Conservation (phyloP, 2,888 invertebrate genomes). For the Clusia tigrina region DNA sequence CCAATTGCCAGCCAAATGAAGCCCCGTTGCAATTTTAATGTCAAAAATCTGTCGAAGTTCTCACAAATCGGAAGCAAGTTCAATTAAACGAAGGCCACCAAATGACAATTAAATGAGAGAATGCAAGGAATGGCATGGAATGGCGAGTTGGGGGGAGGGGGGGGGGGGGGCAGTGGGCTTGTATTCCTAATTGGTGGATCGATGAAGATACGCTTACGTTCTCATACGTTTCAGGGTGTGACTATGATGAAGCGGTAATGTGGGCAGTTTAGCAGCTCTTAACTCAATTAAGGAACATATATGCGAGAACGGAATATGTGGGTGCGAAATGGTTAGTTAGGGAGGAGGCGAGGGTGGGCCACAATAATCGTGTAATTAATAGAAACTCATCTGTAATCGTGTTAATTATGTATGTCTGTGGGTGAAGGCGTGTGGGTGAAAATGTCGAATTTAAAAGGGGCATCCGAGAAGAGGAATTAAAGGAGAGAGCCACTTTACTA, state of each 20-base stretch:
- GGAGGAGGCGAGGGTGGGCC: not conserved
- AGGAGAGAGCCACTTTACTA: too few species aligned
- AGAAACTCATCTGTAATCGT: not conserved
- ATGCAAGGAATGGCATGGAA: not conserved
- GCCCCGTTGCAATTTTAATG: slow-evolving; percentile 12
- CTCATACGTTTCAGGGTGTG: not conserved
- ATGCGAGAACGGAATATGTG: too few species aligned
- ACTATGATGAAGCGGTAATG: not conserved
- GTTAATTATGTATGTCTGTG: slow-evolving; percentile 7
- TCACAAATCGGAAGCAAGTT: slow-evolving; percentile 6
- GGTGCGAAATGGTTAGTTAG: too few species aligned
- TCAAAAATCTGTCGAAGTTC: slow-evolving; percentile 24
- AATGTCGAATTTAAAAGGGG: not conserved
- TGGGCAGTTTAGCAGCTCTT: not conserved
- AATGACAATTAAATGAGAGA: not conserved
- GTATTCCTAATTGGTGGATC: too few species aligned
- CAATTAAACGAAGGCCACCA: not conserved
- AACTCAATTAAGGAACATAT: too few species aligned
- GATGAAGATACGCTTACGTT: too few species aligned
- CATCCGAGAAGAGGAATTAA: too few species aligned
- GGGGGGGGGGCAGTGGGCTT: not conserved
- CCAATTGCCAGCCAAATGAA: slow-evolving; percentile 17
- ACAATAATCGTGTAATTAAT: slow-evolving; percentile 7
- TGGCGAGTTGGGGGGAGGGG: not conserved
- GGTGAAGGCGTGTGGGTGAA: not conserved